These are phyloP conservation scores for Phoeniculus purpureus DNA, from an alignment of 2,797 vertebrate genomes.

Conservation along the genomic window DNA sequence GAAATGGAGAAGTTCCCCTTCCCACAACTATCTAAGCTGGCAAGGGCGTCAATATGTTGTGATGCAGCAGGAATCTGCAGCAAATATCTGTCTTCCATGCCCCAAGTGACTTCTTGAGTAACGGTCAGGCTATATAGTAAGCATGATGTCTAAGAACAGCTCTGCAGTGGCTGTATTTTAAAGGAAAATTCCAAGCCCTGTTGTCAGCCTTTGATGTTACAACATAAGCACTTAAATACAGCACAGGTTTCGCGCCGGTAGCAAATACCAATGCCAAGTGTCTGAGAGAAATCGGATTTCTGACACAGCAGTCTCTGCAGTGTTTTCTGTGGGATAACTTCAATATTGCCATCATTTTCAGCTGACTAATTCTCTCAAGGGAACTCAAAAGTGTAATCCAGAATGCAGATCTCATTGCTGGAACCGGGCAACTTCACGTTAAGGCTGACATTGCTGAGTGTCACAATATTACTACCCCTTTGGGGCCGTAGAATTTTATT, in stretches of 20 bases:
- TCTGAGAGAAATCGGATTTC: neutral
- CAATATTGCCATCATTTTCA: neutral
- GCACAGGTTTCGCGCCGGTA: neutral
- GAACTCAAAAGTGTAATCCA: neutral
- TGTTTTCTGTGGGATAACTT: neutral
- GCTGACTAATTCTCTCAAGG: neutral
- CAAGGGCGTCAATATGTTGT: rapidly evolving
- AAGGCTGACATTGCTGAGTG: neutral
- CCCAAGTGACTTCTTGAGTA: neutral
- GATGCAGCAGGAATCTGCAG: neutral
- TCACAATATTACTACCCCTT: neutral
- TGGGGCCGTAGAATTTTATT: neutral
- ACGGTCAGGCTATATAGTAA: neutral
- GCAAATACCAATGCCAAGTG: neutral
- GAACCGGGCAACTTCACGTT: neutral
- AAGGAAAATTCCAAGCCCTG: neutral
- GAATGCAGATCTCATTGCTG: neutral
- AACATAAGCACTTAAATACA: neutral
- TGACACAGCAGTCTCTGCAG: neutral
- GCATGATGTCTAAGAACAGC: neutral
- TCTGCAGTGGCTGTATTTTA: neutral
- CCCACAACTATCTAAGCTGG: neutral
- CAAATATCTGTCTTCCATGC: neutral
- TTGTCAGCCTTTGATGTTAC: neutral
- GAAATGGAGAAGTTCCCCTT: neutral